Conservation (phyloP, 2,888 invertebrate genomes). For the Philonicus albiceps region DNA sequence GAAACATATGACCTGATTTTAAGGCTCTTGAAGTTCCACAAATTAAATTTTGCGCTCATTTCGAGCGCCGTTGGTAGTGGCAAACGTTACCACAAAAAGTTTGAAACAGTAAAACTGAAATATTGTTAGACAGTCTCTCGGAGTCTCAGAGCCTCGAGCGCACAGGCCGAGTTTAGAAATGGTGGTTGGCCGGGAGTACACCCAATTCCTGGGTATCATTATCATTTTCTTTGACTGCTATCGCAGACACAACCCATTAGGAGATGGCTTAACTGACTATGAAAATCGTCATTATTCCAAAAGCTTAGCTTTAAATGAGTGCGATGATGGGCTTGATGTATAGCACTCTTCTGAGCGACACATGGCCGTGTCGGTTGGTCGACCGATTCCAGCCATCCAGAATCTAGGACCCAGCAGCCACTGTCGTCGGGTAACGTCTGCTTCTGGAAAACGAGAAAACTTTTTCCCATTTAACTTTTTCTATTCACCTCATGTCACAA, state of each 20-base stretch:
- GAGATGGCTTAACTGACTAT: constrained; percentile 35
- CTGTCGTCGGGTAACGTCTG: constrained; percentile 9
- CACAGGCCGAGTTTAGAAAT: not conserved
- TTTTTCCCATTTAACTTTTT: constrained; percentile 41
- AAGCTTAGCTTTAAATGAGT: constrained; percentile 26
- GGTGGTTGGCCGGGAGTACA: not conserved
- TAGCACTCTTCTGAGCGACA: constrained; percentile 3
- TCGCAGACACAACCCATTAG: constrained; percentile 21
- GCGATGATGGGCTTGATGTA: constrained; percentile 31
- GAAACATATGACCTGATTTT: not conserved
- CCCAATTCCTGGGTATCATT: constrained; percentile 2
- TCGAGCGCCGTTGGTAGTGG: not conserved
- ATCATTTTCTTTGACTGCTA: constrained; percentile 18
- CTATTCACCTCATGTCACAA: constrained; percentile 39
- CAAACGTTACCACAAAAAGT: not conserved
- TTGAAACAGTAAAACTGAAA: not conserved
- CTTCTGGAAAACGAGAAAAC: constrained; percentile 37
- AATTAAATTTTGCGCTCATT: not conserved
- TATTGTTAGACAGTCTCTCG: not conserved
- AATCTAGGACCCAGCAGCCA: not conserved
- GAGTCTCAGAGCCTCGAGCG: not conserved
- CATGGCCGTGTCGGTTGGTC: not conserved
- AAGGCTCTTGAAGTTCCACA: not conserved
- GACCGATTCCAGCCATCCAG: not conserved
- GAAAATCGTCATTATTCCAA: constrained; percentile 35